phyloP scores from a whole-genome alignment of 2,888 invertebrate species.

The Pardosa pseudoannulata region DNA sequence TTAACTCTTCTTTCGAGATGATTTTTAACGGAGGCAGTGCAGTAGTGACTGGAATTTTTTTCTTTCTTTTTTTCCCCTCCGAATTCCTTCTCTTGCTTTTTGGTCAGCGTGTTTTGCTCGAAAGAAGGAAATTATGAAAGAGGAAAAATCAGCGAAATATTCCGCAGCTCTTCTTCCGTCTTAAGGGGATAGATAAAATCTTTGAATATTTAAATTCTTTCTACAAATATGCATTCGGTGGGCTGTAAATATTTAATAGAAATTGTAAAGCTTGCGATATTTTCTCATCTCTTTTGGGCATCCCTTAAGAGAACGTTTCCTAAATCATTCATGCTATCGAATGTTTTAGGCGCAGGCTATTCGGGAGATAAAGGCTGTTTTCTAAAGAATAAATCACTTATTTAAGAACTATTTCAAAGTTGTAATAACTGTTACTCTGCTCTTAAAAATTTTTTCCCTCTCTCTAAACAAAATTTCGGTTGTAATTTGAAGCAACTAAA shows the following conservation, averaged over 20 bases:
- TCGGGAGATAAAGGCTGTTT: not conserved
- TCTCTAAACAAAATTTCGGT: not conserved
- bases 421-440: slow-evolving; percentile 1
- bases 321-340: slow-evolving; percentile 17
- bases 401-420: slow-evolving; percentile 4
- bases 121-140: not conserved
- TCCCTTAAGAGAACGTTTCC: slow-evolving; percentile 3
- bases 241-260: slow-evolving; percentile 7
- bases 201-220: slow-evolving; percentile 10
- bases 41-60: no score
- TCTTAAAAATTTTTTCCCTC: not conserved
- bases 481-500: not conserved
- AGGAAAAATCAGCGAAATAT: not conserved
- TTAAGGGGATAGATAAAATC: slow-evolving; percentile 7
- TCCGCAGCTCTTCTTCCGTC: not conserved
- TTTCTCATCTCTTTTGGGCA: not conserved
- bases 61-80: no score
- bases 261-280: slow-evolving; percentile 3
- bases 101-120: not conserved
- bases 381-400: slow-evolving; percentile 12
- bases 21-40: no score
- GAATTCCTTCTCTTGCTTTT: not conserved
- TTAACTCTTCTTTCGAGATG: not conserved
- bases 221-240: not conserved
- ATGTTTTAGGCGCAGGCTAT: not conserved